phyloP scores from a whole-genome alignment of 2,113 vertebrate genomes.

The Elanoides forficatus region DNA sequence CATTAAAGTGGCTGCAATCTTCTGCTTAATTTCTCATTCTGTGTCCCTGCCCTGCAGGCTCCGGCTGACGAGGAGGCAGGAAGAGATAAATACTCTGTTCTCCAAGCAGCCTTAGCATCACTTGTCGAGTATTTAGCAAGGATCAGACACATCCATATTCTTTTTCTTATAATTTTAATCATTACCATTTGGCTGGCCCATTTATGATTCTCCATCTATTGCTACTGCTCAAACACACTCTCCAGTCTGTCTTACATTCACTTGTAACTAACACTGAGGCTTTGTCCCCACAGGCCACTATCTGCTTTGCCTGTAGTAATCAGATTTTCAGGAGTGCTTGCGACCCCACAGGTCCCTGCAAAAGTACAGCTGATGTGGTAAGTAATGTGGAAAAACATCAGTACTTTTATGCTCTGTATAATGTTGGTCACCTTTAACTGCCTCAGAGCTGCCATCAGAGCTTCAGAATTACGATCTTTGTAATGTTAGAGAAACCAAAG shows the following conservation, averaged over 20 bases:
- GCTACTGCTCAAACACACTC: not conserved
- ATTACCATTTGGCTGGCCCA: not conserved
- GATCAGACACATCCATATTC: not conserved
- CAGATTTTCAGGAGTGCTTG: not conserved
- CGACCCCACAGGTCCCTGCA: not conserved
- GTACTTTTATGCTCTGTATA: not conserved
- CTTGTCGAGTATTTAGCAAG: not conserved
- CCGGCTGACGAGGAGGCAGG: not conserved
- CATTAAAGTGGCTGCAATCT: not conserved
- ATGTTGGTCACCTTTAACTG: not conserved
- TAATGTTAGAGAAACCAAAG: not conserved
- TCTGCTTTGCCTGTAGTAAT: not conserved
- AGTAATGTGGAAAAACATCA: accelerated
- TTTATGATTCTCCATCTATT: not conserved
- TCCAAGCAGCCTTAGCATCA: not conserved
- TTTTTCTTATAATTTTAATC: not conserved
- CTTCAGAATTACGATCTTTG: not conserved
- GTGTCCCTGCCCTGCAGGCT: not conserved
- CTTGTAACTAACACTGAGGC: not conserved
- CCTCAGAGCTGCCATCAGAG: not conserved
- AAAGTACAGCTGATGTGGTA: not conserved
- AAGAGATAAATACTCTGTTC: not conserved
- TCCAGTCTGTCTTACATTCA: not conserved
- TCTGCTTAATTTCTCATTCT: not conserved
- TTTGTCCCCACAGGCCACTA: not conserved